phyloP scores from a whole-genome alignment of 2,797 vertebrate species.

The Sylvilagus floridanus region DNA sequence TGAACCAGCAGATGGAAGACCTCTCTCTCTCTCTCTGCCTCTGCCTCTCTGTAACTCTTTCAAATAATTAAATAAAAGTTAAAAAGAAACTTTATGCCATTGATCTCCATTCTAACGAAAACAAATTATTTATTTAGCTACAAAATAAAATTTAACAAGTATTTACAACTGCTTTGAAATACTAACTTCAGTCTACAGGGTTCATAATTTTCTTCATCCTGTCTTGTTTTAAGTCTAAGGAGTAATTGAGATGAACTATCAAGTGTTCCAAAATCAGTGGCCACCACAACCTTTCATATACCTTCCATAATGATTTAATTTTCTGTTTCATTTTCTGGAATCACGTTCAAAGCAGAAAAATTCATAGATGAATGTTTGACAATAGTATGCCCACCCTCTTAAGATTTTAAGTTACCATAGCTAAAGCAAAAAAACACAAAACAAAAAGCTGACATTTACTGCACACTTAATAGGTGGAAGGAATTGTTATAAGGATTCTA shows the following conservation, averaged over 20 bases:
- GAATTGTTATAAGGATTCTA: not conserved
- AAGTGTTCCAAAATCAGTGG: not conserved
- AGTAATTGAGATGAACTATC: not conserved
- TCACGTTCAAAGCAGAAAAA: not conserved
- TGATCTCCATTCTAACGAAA: not conserved
- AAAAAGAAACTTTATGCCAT: not conserved
- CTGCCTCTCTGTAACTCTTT: too few species aligned
- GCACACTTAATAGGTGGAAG: not conserved
- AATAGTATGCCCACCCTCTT: not conserved
- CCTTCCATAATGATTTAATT: not conserved
- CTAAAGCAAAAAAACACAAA: not conserved
- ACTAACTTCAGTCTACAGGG: not conserved
- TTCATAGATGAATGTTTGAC: not conserved
- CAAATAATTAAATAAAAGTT: too few species aligned
- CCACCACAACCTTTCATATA: not conserved
- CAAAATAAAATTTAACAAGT: conserved; percentile 1
- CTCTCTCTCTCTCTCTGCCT: too few species aligned
- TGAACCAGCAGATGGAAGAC: too few species aligned
- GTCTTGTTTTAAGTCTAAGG: not conserved
- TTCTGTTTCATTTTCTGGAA: conserved; percentile 12
- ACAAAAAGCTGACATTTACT: not conserved
- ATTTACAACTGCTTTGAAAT: not conserved
- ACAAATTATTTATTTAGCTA: not conserved
- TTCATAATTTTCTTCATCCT: not conserved
- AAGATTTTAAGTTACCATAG: not conserved